Evolutionary conservation across 1,140 invertebrate genomes (phyloP), one percentile per base, ranked within the genome.

Genomic region (Tetramorium parvispinum): DNA sequence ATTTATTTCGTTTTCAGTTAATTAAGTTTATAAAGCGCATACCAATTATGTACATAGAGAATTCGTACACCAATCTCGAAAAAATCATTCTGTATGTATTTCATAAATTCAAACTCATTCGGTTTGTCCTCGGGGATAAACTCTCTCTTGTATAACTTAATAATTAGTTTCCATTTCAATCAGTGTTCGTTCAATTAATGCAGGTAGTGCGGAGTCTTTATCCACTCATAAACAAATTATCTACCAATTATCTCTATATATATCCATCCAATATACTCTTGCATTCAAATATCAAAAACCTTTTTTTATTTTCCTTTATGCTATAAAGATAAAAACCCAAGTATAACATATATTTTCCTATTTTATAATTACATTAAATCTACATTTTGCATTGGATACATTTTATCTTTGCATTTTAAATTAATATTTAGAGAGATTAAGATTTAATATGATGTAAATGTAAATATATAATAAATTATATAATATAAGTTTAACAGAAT

Each of bases 91-190:
- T 53, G 40, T 13, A 11, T 32, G 16, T 43, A 8, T 53, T 68
- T 24, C 16, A 55, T 55, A 18, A 68, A 68, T 51, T 43, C 49
- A 81, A 70, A 66, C 32, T 51, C 27, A 0, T 55, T 81, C 16
- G 21, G 37, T 75, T 75, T 75, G 27, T 49, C 46, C 13, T 13
- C 32, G 2, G 21, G 32, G 8, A 21, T 79, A 27, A 79, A 79
- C 32, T 78, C 43, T 68, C 46, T 65, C 61, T 53, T 68, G 61
- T 79, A 79, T 53, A 79, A 79, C 51, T 68, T 32, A 81, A 81
- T 81, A 68, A 81, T 81, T 81, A 68, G 21, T 68, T 81, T 55
- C 75, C 24, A 61, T 63, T 24, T 46, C 16, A 8, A 70, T 7
- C 59, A 10, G 46, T 32, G 46, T 1, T 6, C 32, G 32, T 55